A percentile compares a stretch with the other conserved stretches of the same genome.
These are phyloP conservation scores for Botia kubotai DNA, from an alignment of 2,797 vertebrate genomes.

Conservation along the genomic window DNA sequence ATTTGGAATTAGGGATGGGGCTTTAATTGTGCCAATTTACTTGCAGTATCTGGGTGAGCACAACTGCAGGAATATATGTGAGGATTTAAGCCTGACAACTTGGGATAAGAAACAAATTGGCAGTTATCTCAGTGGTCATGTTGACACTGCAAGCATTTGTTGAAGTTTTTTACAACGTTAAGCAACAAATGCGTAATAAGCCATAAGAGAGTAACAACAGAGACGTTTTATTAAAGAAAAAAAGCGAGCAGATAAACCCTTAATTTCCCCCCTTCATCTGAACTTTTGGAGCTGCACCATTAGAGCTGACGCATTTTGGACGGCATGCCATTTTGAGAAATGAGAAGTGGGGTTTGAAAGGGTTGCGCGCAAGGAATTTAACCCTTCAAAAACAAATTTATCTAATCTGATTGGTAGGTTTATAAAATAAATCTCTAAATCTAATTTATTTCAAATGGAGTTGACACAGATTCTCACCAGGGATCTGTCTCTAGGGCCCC, in stretches of 20 bases:
- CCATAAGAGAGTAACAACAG: slow-evolving; percentile 70
- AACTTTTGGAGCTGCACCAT: slow-evolving; percentile 67
- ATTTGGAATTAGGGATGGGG: slow-evolving; percentile 75
- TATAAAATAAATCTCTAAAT: slow-evolving; percentile 65
- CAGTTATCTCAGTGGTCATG: slow-evolving; percentile 66
- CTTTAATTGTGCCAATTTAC: slow-evolving; percentile 96
- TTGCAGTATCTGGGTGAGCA: slow-evolving; percentile 96
- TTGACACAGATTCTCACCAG: slow-evolving; percentile 70
- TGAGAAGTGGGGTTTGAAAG: slow-evolving; percentile 59
- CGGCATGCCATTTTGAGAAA: slow-evolving; percentile 68
- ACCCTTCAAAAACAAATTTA: slow-evolving; percentile 63
- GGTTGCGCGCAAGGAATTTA: slow-evolving; percentile 55
- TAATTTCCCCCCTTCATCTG: slow-evolving; percentile 68
- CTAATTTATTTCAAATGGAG: slow-evolving; percentile 68
- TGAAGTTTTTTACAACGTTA: slow-evolving; percentile 72
- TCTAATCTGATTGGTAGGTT: slow-evolving; percentile 66
- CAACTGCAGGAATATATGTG: slow-evolving; percentile 85
- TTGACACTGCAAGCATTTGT: slow-evolving; percentile 70
- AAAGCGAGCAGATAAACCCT: slow-evolving; percentile 78
- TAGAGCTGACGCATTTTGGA: slow-evolving; percentile 66
- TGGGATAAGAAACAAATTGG: slow-evolving; percentile 67
- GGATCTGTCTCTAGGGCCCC: slow-evolving; percentile 71
- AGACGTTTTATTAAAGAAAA: slow-evolving; percentile 72
- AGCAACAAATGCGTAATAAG: slow-evolving; percentile 75
- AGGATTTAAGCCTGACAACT: slow-evolving; percentile 70